Conservation (phyloP, 2,113 vertebrate species). For the Pygathrix nemaeus region DNA sequence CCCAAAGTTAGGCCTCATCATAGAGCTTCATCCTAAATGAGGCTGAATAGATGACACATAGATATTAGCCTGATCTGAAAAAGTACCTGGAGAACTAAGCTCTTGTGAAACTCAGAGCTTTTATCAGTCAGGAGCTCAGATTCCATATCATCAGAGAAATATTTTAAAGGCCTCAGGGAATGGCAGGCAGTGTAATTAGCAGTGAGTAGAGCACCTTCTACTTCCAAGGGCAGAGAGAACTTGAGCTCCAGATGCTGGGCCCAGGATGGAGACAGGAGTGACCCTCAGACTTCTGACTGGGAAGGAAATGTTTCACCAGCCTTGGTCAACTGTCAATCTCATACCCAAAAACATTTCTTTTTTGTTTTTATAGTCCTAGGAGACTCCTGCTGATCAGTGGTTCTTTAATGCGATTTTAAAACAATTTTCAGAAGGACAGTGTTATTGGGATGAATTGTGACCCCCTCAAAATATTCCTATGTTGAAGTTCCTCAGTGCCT, state of each 20-base stretch:
- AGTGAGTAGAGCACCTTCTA: neutral
- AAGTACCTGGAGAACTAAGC: slow-evolving; percentile 46
- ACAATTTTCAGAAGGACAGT: neutral
- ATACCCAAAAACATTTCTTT: neutral
- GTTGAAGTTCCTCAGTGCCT: neutral
- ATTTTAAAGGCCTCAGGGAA: neutral
- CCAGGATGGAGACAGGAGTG: neutral
- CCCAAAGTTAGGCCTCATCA: neutral
- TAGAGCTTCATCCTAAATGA: neutral
- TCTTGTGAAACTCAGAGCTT: slow-evolving; percentile 34
- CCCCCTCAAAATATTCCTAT: neutral
- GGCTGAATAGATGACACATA: neutral
- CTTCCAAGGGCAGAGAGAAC: neutral
- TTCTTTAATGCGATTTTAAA: neutral
- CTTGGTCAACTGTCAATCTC: neutral
- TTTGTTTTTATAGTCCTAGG: neutral
- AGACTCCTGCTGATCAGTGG: neutral
- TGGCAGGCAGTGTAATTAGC: neutral
- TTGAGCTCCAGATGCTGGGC: neutral
- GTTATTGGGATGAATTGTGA: neutral
- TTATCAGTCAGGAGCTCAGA: slow-evolving; percentile 22
- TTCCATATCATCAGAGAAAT: slow-evolving; percentile 28
- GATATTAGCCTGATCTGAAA: neutral
- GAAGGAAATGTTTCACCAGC: neutral
- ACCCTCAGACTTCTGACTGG: neutral